A percentile compares a stretch with the other conserved stretches of the same genome.
phyloP scores from a whole-genome alignment of 2,888 invertebrate species.

The Anarsia innoxiella region DNA sequence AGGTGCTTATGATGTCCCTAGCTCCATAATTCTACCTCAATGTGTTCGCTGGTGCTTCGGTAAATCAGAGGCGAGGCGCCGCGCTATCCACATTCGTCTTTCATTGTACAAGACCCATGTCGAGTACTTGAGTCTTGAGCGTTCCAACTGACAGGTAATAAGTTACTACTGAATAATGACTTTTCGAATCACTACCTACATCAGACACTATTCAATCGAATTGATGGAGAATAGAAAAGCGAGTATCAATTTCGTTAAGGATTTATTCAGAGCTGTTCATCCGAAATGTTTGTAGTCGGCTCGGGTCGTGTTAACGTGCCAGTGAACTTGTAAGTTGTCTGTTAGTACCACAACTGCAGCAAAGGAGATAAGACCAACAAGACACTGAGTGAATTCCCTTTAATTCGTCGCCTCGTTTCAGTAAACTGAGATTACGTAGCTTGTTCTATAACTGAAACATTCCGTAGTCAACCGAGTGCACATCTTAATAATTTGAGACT shows the following conservation, averaged over 20 bases:
- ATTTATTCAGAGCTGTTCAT: conserved; percentile 15
- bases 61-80: conserved; percentile 29
- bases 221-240: conserved; percentile 5
- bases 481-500: conserved; percentile 11
- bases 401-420: background rate
- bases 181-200: conserved; percentile 13
- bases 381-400: conserved; percentile 22
- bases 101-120: conserved; percentile 18
- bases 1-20: conserved; percentile 5
- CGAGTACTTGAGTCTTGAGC: conserved; percentile 12
- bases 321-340: conserved; percentile 54
- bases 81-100: conserved; percentile 27
- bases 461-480: conserved; percentile 5
- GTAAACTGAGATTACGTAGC: background rate
- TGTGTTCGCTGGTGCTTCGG: conserved; percentile 14
- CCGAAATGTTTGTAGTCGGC: conserved; percentile 27
- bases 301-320: conserved; percentile 38
- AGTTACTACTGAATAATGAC: conserved; percentile 16
- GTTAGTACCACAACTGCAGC: conserved; percentile 42
- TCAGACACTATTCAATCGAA: conserved; percentile 15
- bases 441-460: conserved; percentile 1
- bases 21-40: conserved; percentile 9
- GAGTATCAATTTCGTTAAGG: conserved; percentile 12
- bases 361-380: conserved; percentile 39
- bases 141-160: conserved; percentile 26